Conservation (phyloP, 2,113 vertebrate species). For the Megalops atlanticus region DNA sequence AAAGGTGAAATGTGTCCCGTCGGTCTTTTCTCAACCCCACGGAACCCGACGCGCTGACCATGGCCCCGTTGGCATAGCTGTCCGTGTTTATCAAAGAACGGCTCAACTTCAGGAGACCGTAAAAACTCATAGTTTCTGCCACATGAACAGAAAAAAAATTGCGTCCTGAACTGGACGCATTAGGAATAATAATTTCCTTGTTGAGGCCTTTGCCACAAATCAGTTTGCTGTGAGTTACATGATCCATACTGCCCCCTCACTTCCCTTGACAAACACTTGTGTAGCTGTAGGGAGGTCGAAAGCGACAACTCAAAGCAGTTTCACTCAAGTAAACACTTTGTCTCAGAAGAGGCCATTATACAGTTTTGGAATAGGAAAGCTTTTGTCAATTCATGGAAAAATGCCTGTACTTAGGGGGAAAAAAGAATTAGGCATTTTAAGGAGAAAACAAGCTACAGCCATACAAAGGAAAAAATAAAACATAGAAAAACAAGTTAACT, state of each 20-base stretch:
- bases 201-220: conserved; percentile 53
- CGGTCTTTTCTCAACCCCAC: conserved; percentile 19
- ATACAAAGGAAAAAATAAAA: conserved; percentile 5
- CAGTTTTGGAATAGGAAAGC: conserved; percentile 37
- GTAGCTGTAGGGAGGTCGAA: conserved; percentile 34
- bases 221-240: conserved; percentile 55
- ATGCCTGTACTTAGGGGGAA: conserved; percentile 32
- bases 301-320: conserved; percentile 18
- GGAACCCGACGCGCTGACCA: conserved; percentile 11
- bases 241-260: conserved; percentile 47
- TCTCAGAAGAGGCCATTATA: conserved; percentile 35
- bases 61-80: conserved; percentile 3
- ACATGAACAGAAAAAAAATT: conserved; percentile 18
- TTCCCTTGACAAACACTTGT: conserved; percentile 58
- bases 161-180: conserved; percentile 26
- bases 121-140: conserved; percentile 35
- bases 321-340: conserved; percentile 49
- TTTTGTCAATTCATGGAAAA: conserved; percentile 41
- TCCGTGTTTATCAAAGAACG: conserved; percentile 20
- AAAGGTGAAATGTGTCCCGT: conserved; percentile 15
- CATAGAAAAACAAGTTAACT: neutral
- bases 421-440: conserved; percentile 22
- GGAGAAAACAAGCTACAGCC: conserved; percentile 4
- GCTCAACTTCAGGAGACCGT: conserved; percentile 17
- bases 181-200: conserved; percentile 55